phyloP scores from a whole-genome alignment of 2,113 vertebrate genomes.

The Paramormyrops kingsleyae region DNA sequence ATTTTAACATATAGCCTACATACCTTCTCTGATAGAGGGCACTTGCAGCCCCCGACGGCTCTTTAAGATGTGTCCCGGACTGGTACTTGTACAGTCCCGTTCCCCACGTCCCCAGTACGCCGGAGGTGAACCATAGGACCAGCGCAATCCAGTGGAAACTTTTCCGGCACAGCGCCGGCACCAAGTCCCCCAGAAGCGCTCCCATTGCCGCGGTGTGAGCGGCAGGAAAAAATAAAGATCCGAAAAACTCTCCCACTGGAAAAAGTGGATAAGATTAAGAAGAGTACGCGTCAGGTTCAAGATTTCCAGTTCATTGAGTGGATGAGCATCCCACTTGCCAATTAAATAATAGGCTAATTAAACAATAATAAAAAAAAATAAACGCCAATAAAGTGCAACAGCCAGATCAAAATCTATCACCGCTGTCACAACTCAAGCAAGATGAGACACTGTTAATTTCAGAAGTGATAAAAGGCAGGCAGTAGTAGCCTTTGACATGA shows the following conservation, averaged over 20 bases:
- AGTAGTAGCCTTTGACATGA: not conserved
- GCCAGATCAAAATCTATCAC: not conserved
- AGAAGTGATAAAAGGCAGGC: not conserved
- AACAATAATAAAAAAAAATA: conserved; percentile 18
- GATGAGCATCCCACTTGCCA: conserved; percentile 41
- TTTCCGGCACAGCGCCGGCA: conserved; percentile 43
- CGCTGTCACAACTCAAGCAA: not conserved
- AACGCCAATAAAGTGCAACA: not conserved
- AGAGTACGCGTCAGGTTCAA: conserved; percentile 37
- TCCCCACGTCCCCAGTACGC: conserved; percentile 58
- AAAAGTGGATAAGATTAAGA: not conserved
- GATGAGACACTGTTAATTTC: not conserved
- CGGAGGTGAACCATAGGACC: conserved; percentile 45
- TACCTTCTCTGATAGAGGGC: conserved; percentile 61
- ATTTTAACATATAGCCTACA: not conserved
- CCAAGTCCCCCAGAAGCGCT: conserved; percentile 39
- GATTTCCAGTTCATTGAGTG: conserved; percentile 23
- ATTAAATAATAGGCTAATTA: conserved; percentile 8
- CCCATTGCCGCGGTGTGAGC: conserved; percentile 52
- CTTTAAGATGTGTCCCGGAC: conserved; percentile 45
- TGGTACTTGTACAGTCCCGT: conserved; percentile 61
- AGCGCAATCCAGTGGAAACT: conserved; percentile 47
- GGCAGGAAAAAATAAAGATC: conserved; percentile 29
- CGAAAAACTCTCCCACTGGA: conserved; percentile 9
- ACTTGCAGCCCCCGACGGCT: conserved; percentile 41